Evolutionary conservation across 2,113 vertebrate species (phyloP).

Genomic region (Zosterops borbonicus): DNA sequence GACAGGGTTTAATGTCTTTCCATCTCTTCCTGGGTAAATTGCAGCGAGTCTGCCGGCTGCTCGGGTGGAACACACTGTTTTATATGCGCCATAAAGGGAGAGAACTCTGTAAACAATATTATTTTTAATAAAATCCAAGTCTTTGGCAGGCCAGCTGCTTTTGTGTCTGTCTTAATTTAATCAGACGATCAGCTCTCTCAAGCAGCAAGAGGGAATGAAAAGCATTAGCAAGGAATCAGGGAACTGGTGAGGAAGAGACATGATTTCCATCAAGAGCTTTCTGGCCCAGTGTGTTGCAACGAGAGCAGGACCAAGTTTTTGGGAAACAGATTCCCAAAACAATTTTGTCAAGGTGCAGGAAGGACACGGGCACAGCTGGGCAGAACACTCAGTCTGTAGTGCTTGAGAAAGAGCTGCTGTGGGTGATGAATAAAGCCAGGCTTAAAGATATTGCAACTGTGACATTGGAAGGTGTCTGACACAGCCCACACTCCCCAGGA

Average conservation of each 20-base stretch:
- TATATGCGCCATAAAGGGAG: slow-evolving; percentile 52
- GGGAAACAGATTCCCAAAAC: neutral
- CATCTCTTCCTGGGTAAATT: slow-evolving; percentile 9
- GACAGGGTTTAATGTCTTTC: slow-evolving; percentile 50
- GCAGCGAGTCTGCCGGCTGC: neutral
- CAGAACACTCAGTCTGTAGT: rapidly evolving
- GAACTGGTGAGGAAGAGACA: slow-evolving; percentile 47
- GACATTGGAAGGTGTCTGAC: neutral
- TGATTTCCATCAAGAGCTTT: slow-evolving; percentile 40
- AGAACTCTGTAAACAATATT: slow-evolving; percentile 61
- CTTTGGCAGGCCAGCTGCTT: slow-evolving; percentile 63
- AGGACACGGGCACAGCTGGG: neutral
- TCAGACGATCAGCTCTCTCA: slow-evolving; percentile 58
- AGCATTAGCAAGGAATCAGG: slow-evolving; percentile 56
- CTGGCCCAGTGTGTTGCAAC: slow-evolving; percentile 1
- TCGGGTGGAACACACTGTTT: slow-evolving; percentile 37
- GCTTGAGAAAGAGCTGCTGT: neutral
- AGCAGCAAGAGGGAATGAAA: slow-evolving; percentile 54
- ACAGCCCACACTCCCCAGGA: rapidly evolving
- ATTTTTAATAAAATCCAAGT: slow-evolving; percentile 70
- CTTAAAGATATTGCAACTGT: rapidly evolving
- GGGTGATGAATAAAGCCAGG: rapidly evolving
- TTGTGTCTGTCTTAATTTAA: slow-evolving; percentile 68
- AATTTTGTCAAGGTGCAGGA: slow-evolving; percentile 9
- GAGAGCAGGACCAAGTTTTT: neutral